phyloP scores from a whole-genome alignment of 1,140 invertebrate species.

The Caerostris darwini region DNA sequence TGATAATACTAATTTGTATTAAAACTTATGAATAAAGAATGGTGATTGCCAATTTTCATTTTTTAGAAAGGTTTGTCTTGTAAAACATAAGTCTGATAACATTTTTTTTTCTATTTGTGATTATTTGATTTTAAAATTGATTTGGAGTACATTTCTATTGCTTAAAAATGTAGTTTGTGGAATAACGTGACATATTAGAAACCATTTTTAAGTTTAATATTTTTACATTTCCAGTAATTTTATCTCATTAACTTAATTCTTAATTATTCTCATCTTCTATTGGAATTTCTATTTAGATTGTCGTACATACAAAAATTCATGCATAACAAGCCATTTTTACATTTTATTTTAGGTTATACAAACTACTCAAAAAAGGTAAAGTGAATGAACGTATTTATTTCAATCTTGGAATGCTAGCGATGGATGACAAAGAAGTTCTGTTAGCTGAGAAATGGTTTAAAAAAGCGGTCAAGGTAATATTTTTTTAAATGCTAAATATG shows the following conservation, averaged over 20 bases:
- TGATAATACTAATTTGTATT: too few species aligned
- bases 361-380: constrained; percentile 88
- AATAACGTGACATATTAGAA: neutral
- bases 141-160: neutral
- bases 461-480: constrained; percentile 88
- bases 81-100: too few species aligned
- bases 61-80: too few species aligned
- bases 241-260: neutral
- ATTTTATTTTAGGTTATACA: constrained; percentile 85
- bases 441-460: constrained; percentile 94
- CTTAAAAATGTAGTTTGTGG: neutral
- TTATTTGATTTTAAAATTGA: neutral
- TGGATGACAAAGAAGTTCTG: constrained; percentile 94
- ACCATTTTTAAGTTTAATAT: neutral
- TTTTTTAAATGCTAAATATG: too few species aligned
- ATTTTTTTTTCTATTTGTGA: too few species aligned
- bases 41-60: too few species aligned
- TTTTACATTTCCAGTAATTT: neutral
- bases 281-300: neutral
- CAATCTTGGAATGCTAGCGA: constrained; percentile 97
- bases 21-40: too few species aligned
- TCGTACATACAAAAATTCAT: neutral
- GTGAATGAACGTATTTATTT: constrained; percentile 94
- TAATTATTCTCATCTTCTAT: neutral
- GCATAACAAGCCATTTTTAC: neutral